Base-by-base conservation (phyloP, 53 echinoderm and acorn worm species). In the Patiria pectinifera region DNA sequence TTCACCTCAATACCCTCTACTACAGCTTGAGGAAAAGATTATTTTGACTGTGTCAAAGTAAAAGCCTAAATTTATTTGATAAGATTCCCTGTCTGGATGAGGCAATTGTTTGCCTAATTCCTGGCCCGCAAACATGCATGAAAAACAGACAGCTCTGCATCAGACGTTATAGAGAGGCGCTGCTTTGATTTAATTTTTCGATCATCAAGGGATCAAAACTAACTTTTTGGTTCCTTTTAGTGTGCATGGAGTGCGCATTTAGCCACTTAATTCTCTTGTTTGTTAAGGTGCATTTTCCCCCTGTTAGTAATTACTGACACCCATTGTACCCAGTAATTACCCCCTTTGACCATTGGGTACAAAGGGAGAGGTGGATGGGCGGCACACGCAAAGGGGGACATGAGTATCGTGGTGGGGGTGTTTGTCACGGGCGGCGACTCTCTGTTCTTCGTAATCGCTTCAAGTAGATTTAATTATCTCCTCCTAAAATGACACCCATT, bases 321-420 rank as follows among this genome's bases (percentile, higher is more conserved):
- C 82, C 59, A 58, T 58, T 82, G 53, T 58, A 58, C 82, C 82
- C 82, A 59, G 82, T 82, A 82, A 82, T 82, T 82, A 82, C 82
- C 82, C 82, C 82, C 69, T 46, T 82, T 82, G 82, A 82, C 23
- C 9, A 46, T 8, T 45, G 48, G 48, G 80, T 6, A 80, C 80
- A 80, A 82, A 58, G 11, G 21, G 23, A 16, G 23, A 59, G 82
- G 78, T 44, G 82, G 59, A 49, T 46, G 22, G 5, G 82, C 82
- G 82, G 82, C 59, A 59, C 82, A 53, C 82, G 82, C 82, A 82
- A 82, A 82, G 82, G 82, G 59, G 9, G 49, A 21, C 26, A 45
- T 19, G 44, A 79, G 80, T 14, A 79, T 15, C 15, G 47, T 1
- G 74, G 74, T n/a, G 74, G 74, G 35, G 74, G 74, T 45, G 79